Evolutionary conservation across 1,140 invertebrate genomes (phyloP), one percentile per base, ranked within the genome.

Genomic region (Periplaneta americana): DNA sequence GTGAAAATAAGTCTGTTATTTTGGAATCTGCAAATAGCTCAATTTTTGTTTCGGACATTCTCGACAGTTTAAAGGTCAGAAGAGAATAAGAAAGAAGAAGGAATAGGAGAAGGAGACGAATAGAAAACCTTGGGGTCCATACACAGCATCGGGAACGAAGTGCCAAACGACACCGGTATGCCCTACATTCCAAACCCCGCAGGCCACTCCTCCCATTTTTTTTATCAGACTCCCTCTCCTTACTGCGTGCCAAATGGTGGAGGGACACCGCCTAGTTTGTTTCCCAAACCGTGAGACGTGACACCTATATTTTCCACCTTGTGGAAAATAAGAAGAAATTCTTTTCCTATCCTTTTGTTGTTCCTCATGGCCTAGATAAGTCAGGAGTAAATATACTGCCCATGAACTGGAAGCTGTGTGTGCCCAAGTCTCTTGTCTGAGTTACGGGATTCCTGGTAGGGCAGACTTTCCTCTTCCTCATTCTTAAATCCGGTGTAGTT

Each of bases 241-340:
- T 28, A 28, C 39, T 48, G 6, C 17, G 11, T 66, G 48, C 48
- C 48, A 66, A 66, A 66, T 66, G 48, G n/a, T 28, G 8, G 48
- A 66, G 11, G n/a, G 22, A 66, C n/a, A 57, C 3, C 35, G 75
- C 32, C 39, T 28, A 80, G 0, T 79, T 82, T 84, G 28, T 75
- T 81, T 84, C 48, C 2, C 48, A 66, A 66, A 28, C 48, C 48
- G 48, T 28, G 48, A 66, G 48, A 28, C 48, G 48, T n/a, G 48
- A 66, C 48, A 6, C 48, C n/a, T 5, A 1, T 76, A 15, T 75
- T 75, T 75, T 33, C 32, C 28, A 18, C 33, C 34, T 0, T 3
- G 28, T 75, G 34, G 9, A 75, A 33, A 57, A 75, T 28, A 33
- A 76, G 15, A 75, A 1, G 75, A 35, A 76, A 34, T 35, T 6